phyloP scores from a whole-genome alignment of 1,140 invertebrate species.

The Hestina assimilis region DNA sequence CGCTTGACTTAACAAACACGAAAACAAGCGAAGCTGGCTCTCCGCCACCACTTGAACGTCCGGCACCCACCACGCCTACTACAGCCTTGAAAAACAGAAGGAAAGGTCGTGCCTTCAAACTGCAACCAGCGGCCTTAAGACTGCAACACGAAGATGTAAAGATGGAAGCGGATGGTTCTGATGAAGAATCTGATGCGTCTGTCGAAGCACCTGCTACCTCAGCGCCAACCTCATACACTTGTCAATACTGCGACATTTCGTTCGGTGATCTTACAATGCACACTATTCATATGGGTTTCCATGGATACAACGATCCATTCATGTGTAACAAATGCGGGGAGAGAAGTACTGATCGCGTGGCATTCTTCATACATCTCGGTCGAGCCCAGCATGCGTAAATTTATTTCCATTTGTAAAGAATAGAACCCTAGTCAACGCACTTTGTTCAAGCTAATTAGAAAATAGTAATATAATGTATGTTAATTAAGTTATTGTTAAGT shows the following conservation, averaged over 20 bases:
- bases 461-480: not conserved
- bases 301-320: constrained; percentile 93
- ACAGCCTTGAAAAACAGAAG: constrained; percentile 82
- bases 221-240: constrained; percentile 79
- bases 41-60: constrained; percentile 46
- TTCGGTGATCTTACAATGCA: constrained; percentile 96
- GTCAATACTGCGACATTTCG: constrained; percentile 92
- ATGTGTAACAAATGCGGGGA: constrained; percentile 97
- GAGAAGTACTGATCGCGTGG: constrained; percentile 87
- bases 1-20: constrained; percentile 80
- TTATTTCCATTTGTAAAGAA: not conserved
- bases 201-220: constrained; percentile 36
- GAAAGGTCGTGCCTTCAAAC: constrained; percentile 88
- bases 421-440: constrained; percentile 45
- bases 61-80: constrained; percentile 54
- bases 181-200: constrained; percentile 66
- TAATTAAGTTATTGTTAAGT: not conserved
- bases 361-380: constrained; percentile 95
- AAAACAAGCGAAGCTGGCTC: constrained; percentile 61
- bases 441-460: not conserved
- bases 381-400: constrained; percentile 86
- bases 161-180: constrained; percentile 55
- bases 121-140: constrained; percentile 81
- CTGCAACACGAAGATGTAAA: constrained; percentile 70
- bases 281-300: constrained; percentile 97